Evolutionary conservation across 2,888 invertebrate species (phyloP).

Genomic region (Marronus borbonicus): DNA sequence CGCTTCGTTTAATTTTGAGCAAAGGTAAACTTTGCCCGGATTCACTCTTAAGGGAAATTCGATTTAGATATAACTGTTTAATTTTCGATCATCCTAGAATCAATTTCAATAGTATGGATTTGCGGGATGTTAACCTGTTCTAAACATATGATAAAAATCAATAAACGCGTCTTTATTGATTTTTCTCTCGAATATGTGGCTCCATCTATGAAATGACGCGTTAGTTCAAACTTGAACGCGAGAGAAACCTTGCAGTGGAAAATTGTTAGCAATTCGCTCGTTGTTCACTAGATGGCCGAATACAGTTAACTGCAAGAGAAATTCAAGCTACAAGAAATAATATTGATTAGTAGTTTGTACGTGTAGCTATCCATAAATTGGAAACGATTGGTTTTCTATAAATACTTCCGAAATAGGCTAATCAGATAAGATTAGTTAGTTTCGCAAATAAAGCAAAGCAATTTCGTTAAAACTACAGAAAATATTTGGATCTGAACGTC

Average conservation of each 20-base stretch:
- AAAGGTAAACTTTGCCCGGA: not conserved
- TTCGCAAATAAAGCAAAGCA: no score
- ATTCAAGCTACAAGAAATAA: not conserved
- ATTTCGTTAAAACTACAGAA: no score
- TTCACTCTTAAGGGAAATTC: no score
- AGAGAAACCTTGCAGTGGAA: not conserved
- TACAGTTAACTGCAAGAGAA: not conserved
- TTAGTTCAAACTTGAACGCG: not conserved
- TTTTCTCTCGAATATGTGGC: not conserved
- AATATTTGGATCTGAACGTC: no score
- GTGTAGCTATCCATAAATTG: no score
- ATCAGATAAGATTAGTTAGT: no score
- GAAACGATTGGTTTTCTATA: no score
- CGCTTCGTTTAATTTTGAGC: conserved; percentile 11
- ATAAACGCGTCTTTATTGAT: not conserved
- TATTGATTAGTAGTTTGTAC: not conserved
- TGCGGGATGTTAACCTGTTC: no score
- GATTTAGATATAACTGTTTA: no score
- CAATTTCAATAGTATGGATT: no score
- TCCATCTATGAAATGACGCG: not conserved
- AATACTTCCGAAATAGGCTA: no score
- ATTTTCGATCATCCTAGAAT: no score
- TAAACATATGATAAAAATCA: not conserved
- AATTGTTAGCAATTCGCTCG: not conserved
- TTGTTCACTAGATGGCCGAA: not conserved